Conservation (phyloP, 2,888 invertebrate species). For the Lamellibrachia satsuma region DNA sequence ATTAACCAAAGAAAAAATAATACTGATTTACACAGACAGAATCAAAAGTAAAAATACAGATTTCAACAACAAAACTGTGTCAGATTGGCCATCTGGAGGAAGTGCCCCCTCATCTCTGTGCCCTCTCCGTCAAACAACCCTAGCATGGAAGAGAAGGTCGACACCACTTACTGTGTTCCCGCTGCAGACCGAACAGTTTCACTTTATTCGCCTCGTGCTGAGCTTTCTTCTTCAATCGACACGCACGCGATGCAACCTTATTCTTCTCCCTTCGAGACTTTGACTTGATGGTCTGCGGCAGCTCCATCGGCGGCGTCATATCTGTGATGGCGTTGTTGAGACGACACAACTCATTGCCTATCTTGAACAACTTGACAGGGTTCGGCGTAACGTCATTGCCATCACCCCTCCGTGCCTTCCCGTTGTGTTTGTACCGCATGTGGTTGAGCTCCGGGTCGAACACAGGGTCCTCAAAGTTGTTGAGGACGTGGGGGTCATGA, state of each 20-base stretch:
- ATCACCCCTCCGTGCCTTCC: conserved; percentile 90
- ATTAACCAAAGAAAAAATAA: too few relatives aligned
- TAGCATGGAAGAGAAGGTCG: background rate
- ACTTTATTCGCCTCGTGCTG: conserved; percentile 99
- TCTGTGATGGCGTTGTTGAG: conserved; percentile 90
- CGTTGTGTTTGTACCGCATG: conserved; percentile 29
- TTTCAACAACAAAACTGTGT: too few relatives aligned
- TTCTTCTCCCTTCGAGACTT: conserved; percentile 88
- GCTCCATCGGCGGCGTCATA: conserved; percentile 88
- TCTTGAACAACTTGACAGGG: conserved; percentile 86
- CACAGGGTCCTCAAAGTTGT: conserved; percentile 92
- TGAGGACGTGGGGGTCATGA: conserved; percentile 90
- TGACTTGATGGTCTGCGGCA: conserved; percentile 65
- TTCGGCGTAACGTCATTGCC: conserved; percentile 97
- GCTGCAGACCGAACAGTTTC: conserved; percentile 90
- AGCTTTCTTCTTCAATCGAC: conserved; percentile 96
- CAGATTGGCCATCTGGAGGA: too few relatives aligned
- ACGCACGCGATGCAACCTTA: conserved; percentile 94
- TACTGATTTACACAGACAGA: too few relatives aligned
- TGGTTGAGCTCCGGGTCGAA: conserved; percentile 76
- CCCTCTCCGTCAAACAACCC: background rate
- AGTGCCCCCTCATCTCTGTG: too few relatives aligned
- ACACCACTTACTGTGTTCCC: conserved; percentile 83
- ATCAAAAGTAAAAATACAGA: too few relatives aligned
- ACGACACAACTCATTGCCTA: conserved; percentile 92